A percentile compares a stretch with the other conserved stretches of the same genome.
phyloP scores from a whole-genome alignment of 1,140 invertebrate species.

The Drosophila tristis region DNA sequence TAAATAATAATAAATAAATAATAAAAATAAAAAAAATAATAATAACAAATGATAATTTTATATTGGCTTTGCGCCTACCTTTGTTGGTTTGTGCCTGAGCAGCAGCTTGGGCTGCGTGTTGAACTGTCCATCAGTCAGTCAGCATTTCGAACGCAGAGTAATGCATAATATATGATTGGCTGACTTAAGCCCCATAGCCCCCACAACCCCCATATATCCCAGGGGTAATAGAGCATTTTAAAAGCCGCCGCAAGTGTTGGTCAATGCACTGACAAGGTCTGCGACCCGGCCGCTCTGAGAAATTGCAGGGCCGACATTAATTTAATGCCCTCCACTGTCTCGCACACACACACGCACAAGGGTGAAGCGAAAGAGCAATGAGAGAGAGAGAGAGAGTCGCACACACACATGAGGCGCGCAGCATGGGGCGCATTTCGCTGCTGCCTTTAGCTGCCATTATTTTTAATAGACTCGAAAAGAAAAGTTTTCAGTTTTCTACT shows the following conservation, averaged over 20 bases:
- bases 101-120: no score
- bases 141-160: no score
- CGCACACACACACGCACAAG: slow-evolving; percentile 27
- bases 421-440: slow-evolving; percentile 58
- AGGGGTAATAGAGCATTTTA: slow-evolving; percentile 23
- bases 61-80: no score
- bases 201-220: not conserved
- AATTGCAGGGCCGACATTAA: slow-evolving; percentile 58
- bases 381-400: not conserved
- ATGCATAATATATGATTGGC: no score
- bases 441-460: slow-evolving; percentile 74
- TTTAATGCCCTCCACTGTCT: slow-evolving; percentile 56
- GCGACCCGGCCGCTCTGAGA: slow-evolving; percentile 43
- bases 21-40: no score
- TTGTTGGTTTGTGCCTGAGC: no score
- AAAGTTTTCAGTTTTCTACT: slow-evolving; percentile 82
- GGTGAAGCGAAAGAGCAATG: slow-evolving; percentile 2
- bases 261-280: slow-evolving; percentile 49
- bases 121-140: no score
- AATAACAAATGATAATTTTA: no score
- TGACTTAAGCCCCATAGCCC: not conserved
- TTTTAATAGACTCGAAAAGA: slow-evolving; percentile 80
- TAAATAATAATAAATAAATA: no score
- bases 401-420: slow-evolving; percentile 22
- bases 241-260: slow-evolving; percentile 45